These are phyloP conservation scores for Siderastrea siderea DNA, from an alignment of 92 coral and sea anemone species.

Conservation along the genomic window DNA sequence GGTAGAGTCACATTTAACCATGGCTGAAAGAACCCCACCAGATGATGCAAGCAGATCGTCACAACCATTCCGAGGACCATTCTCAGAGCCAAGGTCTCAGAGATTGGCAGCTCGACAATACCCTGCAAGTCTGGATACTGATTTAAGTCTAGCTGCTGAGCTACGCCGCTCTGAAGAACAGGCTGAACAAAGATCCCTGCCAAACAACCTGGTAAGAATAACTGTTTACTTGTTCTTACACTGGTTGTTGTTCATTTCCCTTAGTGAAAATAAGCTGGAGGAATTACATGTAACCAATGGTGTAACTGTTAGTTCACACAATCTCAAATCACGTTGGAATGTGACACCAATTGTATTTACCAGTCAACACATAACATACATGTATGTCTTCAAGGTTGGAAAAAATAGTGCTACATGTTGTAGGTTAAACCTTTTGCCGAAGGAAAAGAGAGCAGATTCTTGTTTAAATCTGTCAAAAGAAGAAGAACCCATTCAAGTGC, in stretches of 20 bases:
- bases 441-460: no score
- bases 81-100: constrained; percentile 89
- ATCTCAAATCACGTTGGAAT: no score
- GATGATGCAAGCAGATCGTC: constrained; percentile 73
- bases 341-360: no score
- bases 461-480: no score
- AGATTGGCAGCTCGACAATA: constrained; percentile 86
- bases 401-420: no score
- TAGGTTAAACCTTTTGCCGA: no score
- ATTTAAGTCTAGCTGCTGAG: constrained; percentile 91
- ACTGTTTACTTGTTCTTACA: background rate
- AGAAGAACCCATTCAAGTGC: no score
- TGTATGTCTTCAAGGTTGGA: no score
- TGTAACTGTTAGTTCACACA: no score
- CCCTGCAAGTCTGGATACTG: constrained; percentile 90
- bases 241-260: background rate
- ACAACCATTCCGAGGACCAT: constrained; percentile 54
- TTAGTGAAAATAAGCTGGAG: no score
- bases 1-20: constrained; percentile 22
- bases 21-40: constrained; percentile 94
- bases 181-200: constrained; percentile 81
- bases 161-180: constrained; percentile 87
- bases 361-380: no score
- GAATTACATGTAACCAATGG: no score
- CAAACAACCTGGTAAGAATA: constrained; percentile 89